Base-by-base conservation (phyloP, 2,113 vertebrate genomes). In the Aegithalos caudatus region DNA sequence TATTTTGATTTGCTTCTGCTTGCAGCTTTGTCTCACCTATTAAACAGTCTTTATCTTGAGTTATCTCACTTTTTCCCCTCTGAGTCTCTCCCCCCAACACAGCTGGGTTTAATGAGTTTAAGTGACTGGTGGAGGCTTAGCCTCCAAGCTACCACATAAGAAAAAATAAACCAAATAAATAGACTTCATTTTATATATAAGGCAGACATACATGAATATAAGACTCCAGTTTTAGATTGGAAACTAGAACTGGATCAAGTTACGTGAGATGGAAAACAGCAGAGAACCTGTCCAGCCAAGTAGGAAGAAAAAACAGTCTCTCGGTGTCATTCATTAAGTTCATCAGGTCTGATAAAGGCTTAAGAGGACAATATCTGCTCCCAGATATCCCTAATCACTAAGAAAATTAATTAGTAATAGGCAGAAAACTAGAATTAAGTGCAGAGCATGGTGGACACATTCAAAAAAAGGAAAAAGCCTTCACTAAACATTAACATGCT, bases 151-250 rank as follows among this genome's bases (percentile, higher is more conserved):
- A 42, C 33, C 4, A 13, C 10, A 0, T 20, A 84, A 83, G 37
- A 40, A 81, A 90, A 88, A 86, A 73, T 37, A 90, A 90, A 76
- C 42, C 53, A 40, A 93, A 38, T 76, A 91, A 81, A 81, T 88
- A 92, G 51, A 65, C 37, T 56, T 61, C 4, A n/a, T 47, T 92
- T 82, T 66, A 76, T n/a, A 60, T 69, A 60, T 37, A 56, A 69
- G 40, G 38, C 35, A 44, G 58, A 86, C 27, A 38, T 81, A 89
- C 7, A 17, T 38, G n/a, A 93, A 47, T 48, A 90, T 24, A 48
- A 48, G 61, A 53, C 12, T 38, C 18, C 70, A 71, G 65, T 67
- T 65, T 85, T 71, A 48, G 11, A 57, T 11, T 16, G 8, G 37
- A 73, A 69, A 40, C 23, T 51, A 50, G 73, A 61, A 61, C 17